phyloP scores from a whole-genome alignment of 2,888 invertebrate genomes.

The Volucella inflata region DNA sequence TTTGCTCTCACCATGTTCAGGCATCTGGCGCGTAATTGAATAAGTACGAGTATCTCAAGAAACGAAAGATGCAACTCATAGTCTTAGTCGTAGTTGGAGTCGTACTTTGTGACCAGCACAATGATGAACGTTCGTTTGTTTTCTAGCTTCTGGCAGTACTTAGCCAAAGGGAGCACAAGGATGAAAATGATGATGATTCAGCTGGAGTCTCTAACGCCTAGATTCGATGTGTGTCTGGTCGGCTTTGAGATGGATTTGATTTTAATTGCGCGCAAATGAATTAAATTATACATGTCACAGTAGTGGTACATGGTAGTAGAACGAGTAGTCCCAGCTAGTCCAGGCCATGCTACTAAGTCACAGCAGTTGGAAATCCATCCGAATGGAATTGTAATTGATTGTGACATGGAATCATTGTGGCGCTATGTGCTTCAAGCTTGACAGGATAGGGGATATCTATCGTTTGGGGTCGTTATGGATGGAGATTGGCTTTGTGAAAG shows the following conservation, averaged over 20 bases:
- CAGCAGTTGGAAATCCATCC: conserved; percentile 43
- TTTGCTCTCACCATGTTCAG: conserved; percentile 63
- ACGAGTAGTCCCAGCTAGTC: background rate
- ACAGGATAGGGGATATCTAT: conserved; percentile 36
- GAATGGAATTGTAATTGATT: conserved; percentile 73
- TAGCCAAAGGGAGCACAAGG: conserved; percentile 15
- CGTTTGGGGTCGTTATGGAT: conserved; percentile 55
- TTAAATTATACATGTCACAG: conserved; percentile 73
- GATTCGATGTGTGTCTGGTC: conserved; percentile 20
- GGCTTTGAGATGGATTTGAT: conserved; percentile 68
- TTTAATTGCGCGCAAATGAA: conserved; percentile 75
- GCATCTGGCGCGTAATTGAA: conserved; percentile 73
- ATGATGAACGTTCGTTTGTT: conserved; percentile 56
- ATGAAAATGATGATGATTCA: conserved; percentile 33
- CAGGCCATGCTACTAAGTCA: background rate
- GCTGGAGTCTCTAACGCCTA: conserved; percentile 42
- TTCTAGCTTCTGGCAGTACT: conserved; percentile 51
- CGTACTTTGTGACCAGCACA: conserved; percentile 2
- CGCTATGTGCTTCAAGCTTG: conserved; percentile 60
- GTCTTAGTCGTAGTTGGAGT: conserved; percentile 1
- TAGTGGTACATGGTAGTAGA: conserved; percentile 30
- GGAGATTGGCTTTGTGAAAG: conserved; percentile 45
- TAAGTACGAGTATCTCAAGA: conserved; percentile 51
- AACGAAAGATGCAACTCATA: conserved; percentile 10
- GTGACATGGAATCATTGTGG: conserved; percentile 71